Percentiles rank a stretch among this genome's conserved stretches.
Evolutionary conservation across 2,113 vertebrate species (phyloP).

Genomic region (Procapra przewalskii): DNA sequence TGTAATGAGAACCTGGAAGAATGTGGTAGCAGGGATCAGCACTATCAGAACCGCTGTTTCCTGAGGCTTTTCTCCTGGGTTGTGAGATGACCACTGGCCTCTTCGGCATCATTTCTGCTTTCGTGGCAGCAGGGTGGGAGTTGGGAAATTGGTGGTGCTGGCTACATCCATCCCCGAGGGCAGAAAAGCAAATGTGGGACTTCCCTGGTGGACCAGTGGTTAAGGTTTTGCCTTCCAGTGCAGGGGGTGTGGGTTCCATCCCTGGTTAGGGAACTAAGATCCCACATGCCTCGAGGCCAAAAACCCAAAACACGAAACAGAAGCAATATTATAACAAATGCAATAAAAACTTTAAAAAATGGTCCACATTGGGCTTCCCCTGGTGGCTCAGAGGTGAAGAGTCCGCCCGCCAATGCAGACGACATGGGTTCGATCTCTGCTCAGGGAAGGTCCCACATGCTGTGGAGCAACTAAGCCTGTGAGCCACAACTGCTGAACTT

Average conservation of each 20-base stretch:
- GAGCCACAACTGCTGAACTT: neutral
- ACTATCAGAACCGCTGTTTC: accelerated
- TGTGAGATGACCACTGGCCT: neutral
- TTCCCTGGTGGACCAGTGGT: neutral
- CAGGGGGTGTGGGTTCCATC: neutral
- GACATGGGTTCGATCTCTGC: neutral
- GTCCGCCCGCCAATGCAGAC: neutral
- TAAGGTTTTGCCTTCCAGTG: neutral
- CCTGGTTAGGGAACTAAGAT: neutral
- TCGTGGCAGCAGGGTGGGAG: accelerated
- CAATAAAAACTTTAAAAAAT: neutral
- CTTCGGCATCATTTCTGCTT: too few species aligned
- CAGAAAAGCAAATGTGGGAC: neutral
- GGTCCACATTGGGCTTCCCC: neutral
- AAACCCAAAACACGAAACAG: neutral
- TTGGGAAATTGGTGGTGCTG: accelerated
- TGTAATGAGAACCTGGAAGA: neutral
- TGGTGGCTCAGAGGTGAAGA: neutral
- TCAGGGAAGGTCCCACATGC: neutral
- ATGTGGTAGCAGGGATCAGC: neutral
- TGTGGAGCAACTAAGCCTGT: accelerated
- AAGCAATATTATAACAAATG: neutral
- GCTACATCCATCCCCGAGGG: neutral
- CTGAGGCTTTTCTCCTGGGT: neutral
- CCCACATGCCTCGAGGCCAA: neutral